Evolutionary conservation across 2,888 invertebrate species (phyloP), one percentile per base, ranked within the genome.

Genomic region (Dasypolia templi): DNA sequence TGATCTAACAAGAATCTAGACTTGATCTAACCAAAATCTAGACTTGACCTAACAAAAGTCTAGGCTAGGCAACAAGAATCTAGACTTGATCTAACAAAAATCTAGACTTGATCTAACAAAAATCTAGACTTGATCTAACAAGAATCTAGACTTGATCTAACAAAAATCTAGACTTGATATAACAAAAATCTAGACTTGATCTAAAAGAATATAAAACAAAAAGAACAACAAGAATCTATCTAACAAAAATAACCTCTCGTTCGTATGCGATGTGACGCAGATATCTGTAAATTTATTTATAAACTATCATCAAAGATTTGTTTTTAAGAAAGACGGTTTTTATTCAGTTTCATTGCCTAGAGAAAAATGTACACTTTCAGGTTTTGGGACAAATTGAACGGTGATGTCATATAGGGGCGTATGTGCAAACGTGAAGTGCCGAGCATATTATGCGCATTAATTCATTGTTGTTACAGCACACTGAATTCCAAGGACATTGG

Each of bases 351-450:
- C 49, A n/a, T 72, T 49, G n/a, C 29, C 58, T 49, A 39, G n/a
- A n/a, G n/a, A n/a, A n/a, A 2, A 29, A 51, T 26, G 22, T 12
- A 32, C 11, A 39, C 7, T 17, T 44, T 55, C 14, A 42, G 11
- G 19, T 55, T 51, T 35, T 17, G 32, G 11, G 19, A 35, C 12
- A 56, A 44, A n/a, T n/a, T 44, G 19, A 14, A 32, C 6, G 49
- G 17, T 78, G 77, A 77, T 78, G 79, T 77, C 79, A 70, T 46
- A 58, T 62, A 71, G 51, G 44, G 59, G 77, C 58, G 29, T 22
- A 56, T 9, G 29, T 26, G 42, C n/a, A 3, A 51, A 35, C 26
- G 46, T 22, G 26, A 55, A 77, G 11, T n/a, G 44, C 29, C 58
- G 29, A 56, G 3, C 39, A 12, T 62, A 78, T 58, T 58, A 71